These are phyloP conservation scores for Acholoe squamosa DNA, from an alignment of 2,888 invertebrate species.

Conservation along the genomic window DNA sequence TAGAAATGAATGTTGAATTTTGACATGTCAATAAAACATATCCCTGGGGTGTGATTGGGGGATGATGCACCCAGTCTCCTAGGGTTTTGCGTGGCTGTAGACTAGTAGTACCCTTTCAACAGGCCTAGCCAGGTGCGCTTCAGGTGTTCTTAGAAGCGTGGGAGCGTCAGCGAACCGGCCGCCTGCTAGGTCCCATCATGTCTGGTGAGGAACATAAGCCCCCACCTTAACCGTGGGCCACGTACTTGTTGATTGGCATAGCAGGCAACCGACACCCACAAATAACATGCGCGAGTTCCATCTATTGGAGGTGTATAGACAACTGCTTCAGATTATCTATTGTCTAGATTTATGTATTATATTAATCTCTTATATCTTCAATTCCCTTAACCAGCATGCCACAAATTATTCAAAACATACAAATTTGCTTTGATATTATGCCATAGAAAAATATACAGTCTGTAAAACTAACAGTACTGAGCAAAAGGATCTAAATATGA, in stretches of 20 bases:
- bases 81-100: not conserved
- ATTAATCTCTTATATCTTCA: no score
- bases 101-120: not conserved
- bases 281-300: not conserved
- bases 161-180: not conserved
- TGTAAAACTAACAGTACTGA: no score
- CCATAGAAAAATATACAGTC: no score
- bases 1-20: not conserved
- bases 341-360: no score
- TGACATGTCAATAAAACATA: not conserved
- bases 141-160: conserved; percentile 2
- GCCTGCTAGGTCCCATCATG: not conserved
- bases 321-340: no score
- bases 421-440: no score
- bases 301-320: not conserved
- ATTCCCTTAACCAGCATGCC: no score
- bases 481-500: no score
- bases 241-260: conserved; percentile 6
- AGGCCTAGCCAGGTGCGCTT: not conserved
- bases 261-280: not conserved
- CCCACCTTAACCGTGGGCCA: not conserved
- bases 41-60: not conserved
- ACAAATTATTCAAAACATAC: no score
- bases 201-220: not conserved
- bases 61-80: not conserved